Conservation (phyloP, 2,797 vertebrate species). For the Neosilurus mollespiculum region DNA sequence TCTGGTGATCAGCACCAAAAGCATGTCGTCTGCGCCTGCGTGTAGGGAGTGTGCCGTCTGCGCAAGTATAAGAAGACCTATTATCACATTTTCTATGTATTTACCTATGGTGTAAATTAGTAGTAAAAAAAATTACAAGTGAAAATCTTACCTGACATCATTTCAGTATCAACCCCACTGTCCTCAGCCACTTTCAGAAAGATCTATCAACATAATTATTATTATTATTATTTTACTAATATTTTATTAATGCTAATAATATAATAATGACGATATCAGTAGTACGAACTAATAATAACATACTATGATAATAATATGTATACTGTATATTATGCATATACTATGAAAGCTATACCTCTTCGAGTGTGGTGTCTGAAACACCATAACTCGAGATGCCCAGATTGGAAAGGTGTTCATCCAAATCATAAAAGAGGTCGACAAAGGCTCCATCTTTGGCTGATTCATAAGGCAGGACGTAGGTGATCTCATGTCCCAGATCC, state of each 20-base stretch:
- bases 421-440: constrained; percentile 95
- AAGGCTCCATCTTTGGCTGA: constrained; percentile 95
- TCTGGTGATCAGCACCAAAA: constrained; percentile 91
- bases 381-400: constrained; percentile 97
- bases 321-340: too few species aligned
- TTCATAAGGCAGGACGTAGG: constrained; percentile 90
- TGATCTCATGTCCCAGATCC: constrained; percentile 94
- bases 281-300: neutral
- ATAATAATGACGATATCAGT: neutral
- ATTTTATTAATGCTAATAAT: neutral
- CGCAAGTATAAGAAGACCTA: neutral
- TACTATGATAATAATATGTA: neutral
- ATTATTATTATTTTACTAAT: neutral
- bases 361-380: constrained; percentile 94
- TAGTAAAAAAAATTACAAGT: neutral
- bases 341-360: constrained; percentile 77
- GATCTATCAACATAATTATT: constrained; percentile 75
- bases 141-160: constrained; percentile 85
- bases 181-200: constrained; percentile 98
- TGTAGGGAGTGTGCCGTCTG: constrained; percentile 91
- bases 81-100: neutral
- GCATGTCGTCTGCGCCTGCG: constrained; percentile 86
- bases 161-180: constrained; percentile 87
- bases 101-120: neutral
- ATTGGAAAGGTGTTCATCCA: constrained; percentile 92